phyloP scores from a whole-genome alignment of 37 sponge, comb jelly and placozoan species.

The Spongilla lacustris region DNA sequence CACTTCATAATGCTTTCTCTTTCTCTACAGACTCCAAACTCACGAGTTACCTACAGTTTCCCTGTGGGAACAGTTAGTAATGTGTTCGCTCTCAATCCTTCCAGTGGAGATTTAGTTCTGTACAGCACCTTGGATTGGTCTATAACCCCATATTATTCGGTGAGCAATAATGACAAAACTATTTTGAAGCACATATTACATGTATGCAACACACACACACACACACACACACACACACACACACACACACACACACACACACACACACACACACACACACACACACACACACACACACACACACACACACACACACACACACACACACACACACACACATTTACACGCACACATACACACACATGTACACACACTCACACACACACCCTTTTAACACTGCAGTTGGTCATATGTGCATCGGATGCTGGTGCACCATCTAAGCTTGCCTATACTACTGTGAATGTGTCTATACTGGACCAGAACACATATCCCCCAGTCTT shows the following conservation, averaged over 20 bases:
- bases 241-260: constrained; percentile 3
- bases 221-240: constrained; percentile 18
- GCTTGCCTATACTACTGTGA: not conserved
- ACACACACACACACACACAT: constrained; percentile 15
- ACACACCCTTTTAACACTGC: not conserved
- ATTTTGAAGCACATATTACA: not conserved
- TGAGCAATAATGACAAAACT: not conserved
- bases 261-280: constrained; percentile 18
- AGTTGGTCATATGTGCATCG: not conserved
- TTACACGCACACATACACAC: not conserved
- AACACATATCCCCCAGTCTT: not conserved
- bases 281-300: constrained; percentile 3
- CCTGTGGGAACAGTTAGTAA: constrained; percentile 10
- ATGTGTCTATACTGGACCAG: not conserved
- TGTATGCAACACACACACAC: not conserved
- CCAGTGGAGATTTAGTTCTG: constrained; percentile 27
- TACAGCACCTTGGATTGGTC: constrained; percentile 35
- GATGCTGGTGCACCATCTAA: not conserved
- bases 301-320: constrained; percentile 3
- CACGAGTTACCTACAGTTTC: constrained; percentile 30
- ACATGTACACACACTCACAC: too few relatives aligned
- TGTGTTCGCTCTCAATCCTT: constrained; percentile 29
- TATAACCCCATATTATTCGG: constrained; percentile 9
- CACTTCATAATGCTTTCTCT: not conserved
- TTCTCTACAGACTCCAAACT: constrained; percentile 36